Evolutionary conservation across 2,113 vertebrate species (phyloP).

Genomic region (Platysteira castanea): DNA sequence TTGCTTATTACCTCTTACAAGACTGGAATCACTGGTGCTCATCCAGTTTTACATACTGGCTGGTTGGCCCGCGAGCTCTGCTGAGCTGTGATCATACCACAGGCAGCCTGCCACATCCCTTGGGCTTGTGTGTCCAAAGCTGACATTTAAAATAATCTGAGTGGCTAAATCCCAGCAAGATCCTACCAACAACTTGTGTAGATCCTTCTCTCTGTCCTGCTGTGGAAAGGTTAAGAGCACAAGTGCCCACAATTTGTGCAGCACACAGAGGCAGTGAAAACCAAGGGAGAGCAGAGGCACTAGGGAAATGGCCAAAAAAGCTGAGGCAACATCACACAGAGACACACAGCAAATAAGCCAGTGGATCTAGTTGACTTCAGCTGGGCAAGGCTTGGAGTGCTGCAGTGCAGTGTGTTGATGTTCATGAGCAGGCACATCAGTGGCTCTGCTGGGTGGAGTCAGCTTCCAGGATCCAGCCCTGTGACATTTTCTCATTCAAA

Average conservation of each 20-base stretch:
- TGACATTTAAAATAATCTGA: background rate
- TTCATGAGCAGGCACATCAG: background rate
- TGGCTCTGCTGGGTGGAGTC: rapidly evolving
- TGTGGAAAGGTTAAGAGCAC: background rate
- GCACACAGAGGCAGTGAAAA: background rate
- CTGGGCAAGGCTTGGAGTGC: background rate
- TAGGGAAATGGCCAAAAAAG: background rate
- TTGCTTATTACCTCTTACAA: background rate
- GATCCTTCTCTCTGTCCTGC: background rate
- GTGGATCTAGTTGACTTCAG: background rate
- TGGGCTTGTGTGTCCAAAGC: background rate
- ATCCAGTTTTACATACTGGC: background rate
- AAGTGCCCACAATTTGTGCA: background rate
- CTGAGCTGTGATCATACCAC: background rate
- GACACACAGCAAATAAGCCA: background rate
- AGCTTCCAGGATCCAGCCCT: background rate
- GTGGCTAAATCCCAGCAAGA: background rate
- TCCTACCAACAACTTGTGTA: background rate
- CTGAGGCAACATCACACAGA: background rate
- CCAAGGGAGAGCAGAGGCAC: background rate
- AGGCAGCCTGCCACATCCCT: background rate
- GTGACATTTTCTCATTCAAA: background rate
- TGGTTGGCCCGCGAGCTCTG: background rate
- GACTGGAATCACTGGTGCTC: background rate
- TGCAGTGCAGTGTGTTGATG: background rate